Evolutionary conservation across 1,140 invertebrate species (phyloP).

Genomic region (Dryas iulia): DNA sequence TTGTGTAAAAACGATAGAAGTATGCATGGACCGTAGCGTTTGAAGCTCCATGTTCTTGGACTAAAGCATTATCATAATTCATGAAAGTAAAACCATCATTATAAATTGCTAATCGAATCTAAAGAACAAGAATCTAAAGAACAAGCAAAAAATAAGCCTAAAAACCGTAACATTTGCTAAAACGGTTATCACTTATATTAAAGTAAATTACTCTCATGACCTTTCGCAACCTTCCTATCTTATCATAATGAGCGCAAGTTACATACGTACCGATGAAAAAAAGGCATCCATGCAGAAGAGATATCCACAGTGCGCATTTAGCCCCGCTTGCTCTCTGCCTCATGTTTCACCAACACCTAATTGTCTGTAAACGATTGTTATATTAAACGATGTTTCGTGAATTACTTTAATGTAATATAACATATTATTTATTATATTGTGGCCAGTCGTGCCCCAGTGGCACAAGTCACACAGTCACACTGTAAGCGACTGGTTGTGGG

Average conservation of each 20-base stretch:
- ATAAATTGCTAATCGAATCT: too few species aligned
- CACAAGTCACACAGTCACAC: background rate
- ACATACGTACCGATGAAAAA: conserved; percentile 50
- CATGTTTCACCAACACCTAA: conserved; percentile 34
- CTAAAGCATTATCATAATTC: too few species aligned
- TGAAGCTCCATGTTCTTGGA: too few species aligned
- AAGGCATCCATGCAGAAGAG: conserved; percentile 62
- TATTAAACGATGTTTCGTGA: background rate
- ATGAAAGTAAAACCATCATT: too few species aligned
- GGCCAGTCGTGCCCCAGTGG: background rate
- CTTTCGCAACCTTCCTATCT: background rate
- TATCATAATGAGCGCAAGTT: background rate
- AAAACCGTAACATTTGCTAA: too few species aligned
- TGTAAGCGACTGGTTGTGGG: background rate
- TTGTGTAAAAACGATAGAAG: too few species aligned
- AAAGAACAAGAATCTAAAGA: too few species aligned
- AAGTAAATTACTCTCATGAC: conserved; percentile 1
- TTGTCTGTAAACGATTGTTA: conserved; percentile 27
- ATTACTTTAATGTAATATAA: background rate
- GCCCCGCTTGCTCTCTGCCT: conserved; percentile 42
- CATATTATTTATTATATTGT: background rate
- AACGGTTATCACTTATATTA: background rate
- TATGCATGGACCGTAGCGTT: too few species aligned
- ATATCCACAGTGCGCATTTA: conserved; percentile 55
- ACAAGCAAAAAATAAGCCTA: too few species aligned